Evolutionary conservation across 2,888 invertebrate species (phyloP), one percentile per base, ranked within the genome.

Genomic region (Girardia tigrina): DNA sequence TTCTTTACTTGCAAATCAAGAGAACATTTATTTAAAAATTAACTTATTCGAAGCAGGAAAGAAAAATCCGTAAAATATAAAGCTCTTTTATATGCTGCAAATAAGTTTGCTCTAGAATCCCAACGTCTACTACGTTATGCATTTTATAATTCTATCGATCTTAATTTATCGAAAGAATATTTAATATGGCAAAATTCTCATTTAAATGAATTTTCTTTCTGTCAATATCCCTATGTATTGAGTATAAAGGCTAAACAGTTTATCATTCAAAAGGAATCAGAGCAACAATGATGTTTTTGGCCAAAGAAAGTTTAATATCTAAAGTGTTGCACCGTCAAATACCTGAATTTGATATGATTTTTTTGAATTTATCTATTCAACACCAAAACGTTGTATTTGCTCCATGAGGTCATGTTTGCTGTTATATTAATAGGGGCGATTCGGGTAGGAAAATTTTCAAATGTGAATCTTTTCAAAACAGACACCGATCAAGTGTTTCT

Each of bases 271-370:
- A 81, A 76, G 88, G 88, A 80, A 88, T 88, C 0, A 88, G 88
- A 79, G 87, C 88, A 79, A 88, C 88, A 81, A 88, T 88, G 88
- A 88, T 88, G 70, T 81, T 87, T 69, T 88, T 87, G 79, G 88
- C 88, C 0, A 82, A 88, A 79, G 80, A 82, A 78, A 84, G 84
- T 74, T 81, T 88, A 70, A 87, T 88, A 20, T 87, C 87, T 20
- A 87, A 87, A 81, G 87, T 87, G 28, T 86, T 87, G 74, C 82
- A 87, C 42, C 85, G 87, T 76, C 87, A 87, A 79, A 82, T 87
- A 0, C 88, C 88, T 12, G 87, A 88, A 81, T 87, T 88, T 73
- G 88, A 87, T 77, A 87, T 88, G 80, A 85, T 88, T 80, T 88
- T 88, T 81, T 84, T 88, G 27, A 88, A 88, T 80, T 85, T 88